These are phyloP conservation scores for Synergus laeviventris DNA, from an alignment of 2,888 invertebrate genomes.

Conservation along the genomic window DNA sequence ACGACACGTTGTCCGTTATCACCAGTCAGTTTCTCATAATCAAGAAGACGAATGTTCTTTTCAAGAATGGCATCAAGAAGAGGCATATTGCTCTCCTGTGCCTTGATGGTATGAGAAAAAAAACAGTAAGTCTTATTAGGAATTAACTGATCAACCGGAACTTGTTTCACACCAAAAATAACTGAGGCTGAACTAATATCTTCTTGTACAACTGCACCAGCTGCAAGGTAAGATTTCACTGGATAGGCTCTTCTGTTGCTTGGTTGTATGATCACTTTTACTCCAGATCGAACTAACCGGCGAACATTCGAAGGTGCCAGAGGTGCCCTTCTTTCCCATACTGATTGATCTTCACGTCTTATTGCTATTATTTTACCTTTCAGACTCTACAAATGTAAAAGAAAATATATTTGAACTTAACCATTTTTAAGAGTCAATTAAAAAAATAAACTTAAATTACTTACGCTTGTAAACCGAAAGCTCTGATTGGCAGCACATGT, in stretches of 20 bases:
- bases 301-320: slow-evolving; percentile 95
- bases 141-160: slow-evolving; percentile 93
- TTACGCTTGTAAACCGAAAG: slow-evolving; percentile 24
- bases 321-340: slow-evolving; percentile 97
- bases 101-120: slow-evolving; percentile 99
- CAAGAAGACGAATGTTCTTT: slow-evolving; percentile 96
- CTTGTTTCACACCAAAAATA: slow-evolving; percentile 98
- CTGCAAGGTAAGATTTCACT: slow-evolving; percentile 94
- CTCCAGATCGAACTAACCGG: slow-evolving; percentile 89
- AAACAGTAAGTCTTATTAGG: slow-evolving; percentile 99
- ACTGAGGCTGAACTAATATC: slow-evolving; percentile 97
- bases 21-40: slow-evolving; percentile 98
- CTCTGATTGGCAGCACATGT: slow-evolving; percentile 31
- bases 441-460: not conserved
- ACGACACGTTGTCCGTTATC: slow-evolving; percentile 93
- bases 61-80: slow-evolving; percentile 96
- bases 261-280: slow-evolving; percentile 98
- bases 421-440: not conserved
- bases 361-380: slow-evolving; percentile 88
- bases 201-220: slow-evolving; percentile 95
- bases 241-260: slow-evolving; percentile 98
- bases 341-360: slow-evolving; percentile 93
- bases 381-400: slow-evolving; percentile 69
- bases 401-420: not conserved
- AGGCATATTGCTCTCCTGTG: slow-evolving; percentile 98